Evolutionary conservation across 1,140 invertebrate species (phyloP).

Genomic region (Hyles vespertilio): DNA sequence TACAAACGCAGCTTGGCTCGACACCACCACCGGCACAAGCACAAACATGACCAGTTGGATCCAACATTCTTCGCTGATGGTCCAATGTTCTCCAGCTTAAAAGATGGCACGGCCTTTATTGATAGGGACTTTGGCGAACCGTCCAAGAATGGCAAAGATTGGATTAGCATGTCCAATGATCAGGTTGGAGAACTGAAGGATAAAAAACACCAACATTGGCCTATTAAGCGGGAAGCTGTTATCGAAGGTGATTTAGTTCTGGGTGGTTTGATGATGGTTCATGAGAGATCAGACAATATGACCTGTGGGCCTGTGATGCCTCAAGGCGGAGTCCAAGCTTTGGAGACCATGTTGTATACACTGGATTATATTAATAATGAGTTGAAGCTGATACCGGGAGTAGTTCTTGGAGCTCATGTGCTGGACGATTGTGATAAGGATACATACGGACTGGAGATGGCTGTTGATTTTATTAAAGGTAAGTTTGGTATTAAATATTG

Average conservation of each 20-base stretch:
- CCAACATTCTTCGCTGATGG: slow-evolving; percentile 21
- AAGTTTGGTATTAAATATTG: slow-evolving; percentile 42
- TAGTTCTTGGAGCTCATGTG: slow-evolving; percentile 91
- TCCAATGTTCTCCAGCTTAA: slow-evolving; percentile 16
- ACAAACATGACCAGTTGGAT: slow-evolving; percentile 24
- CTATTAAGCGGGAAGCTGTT: slow-evolving; percentile 89
- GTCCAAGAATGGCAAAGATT: slow-evolving; percentile 33
- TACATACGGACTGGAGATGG: slow-evolving; percentile 96
- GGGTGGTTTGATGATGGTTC: slow-evolving; percentile 93
- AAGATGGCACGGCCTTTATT: slow-evolving; percentile 16
- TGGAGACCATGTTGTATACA: slow-evolving; percentile 95
- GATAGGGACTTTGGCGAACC: slow-evolving; percentile 19
- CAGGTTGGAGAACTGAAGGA: slow-evolving; percentile 56
- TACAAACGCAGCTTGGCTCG: slow-evolving; percentile 21
- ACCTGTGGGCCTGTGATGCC: slow-evolving; percentile 96
- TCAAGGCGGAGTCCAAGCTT: slow-evolving; percentile 92
- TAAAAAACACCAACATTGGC: slow-evolving; percentile 80
- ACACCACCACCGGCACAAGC: slow-evolving; percentile 62
- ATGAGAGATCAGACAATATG: slow-evolving; percentile 88
- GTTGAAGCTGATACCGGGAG: slow-evolving; percentile 80
- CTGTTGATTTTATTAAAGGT: slow-evolving; percentile 98
- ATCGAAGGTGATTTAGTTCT: slow-evolving; percentile 90
- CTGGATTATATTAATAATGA: slow-evolving; percentile 88
- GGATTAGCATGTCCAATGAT: slow-evolving; percentile 51
- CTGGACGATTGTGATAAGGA: slow-evolving; percentile 98